Evolutionary conservation across 2,888 invertebrate species (phyloP).

Genomic region (Himalopsyche japonica): DNA sequence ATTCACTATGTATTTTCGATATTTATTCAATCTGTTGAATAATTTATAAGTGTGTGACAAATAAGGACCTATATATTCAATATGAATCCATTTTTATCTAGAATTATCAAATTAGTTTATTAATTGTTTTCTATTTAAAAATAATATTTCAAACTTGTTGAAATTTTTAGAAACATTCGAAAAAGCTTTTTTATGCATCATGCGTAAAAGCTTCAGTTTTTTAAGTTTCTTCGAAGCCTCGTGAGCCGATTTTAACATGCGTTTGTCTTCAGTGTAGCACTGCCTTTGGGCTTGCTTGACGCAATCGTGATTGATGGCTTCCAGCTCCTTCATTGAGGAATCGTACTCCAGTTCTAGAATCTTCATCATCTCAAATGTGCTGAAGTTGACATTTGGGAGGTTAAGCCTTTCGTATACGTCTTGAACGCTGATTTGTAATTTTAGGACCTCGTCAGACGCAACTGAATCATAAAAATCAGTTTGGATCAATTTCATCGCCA

Average conservation of each 20-base stretch:
- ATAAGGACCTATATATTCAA: too few relatives aligned
- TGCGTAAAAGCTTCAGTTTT: constrained; percentile 48
- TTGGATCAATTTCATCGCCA: constrained; percentile 60
- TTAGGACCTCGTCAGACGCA: constrained; percentile 60
- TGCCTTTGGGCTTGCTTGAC: constrained; percentile 59
- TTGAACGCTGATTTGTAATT: constrained; percentile 63
- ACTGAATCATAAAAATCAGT: constrained; percentile 62
- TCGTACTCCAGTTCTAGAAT: constrained; percentile 62
- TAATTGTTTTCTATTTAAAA: too few relatives aligned
- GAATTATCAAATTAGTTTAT: too few relatives aligned
- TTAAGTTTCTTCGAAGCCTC: constrained; percentile 62
- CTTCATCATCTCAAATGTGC: constrained; percentile 61
- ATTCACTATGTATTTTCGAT: too few relatives aligned
- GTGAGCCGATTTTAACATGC: constrained; percentile 57
- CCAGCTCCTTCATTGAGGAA: constrained; percentile 57
- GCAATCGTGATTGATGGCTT: constrained; percentile 58
- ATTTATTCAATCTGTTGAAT: too few relatives aligned
- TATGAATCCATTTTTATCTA: too few relatives aligned
- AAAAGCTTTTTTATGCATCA: not conserved
- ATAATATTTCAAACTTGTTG: too few relatives aligned
- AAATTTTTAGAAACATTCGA: too few relatives aligned
- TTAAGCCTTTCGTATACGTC: constrained; percentile 66
- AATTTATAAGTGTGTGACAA: too few relatives aligned
- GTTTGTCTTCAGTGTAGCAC: constrained; percentile 57
- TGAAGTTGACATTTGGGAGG: constrained; percentile 61